Percentiles rank a stretch among this genome's conserved stretches.
Conservation (phyloP, 2,113 vertebrate genomes). For the Dromas ardeola region DNA sequence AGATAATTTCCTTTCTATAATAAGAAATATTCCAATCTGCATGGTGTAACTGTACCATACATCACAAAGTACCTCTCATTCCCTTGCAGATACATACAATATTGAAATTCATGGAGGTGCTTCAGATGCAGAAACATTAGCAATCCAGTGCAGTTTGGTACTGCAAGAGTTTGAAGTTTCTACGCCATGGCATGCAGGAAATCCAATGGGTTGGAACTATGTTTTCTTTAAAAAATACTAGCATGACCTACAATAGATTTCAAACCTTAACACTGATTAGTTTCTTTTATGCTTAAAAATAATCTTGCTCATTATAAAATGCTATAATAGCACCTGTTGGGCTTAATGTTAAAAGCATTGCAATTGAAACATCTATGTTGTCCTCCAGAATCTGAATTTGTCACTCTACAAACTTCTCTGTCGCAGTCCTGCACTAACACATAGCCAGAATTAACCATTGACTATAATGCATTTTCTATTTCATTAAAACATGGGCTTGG, state of each 20-base stretch:
- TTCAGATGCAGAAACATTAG: neutral
- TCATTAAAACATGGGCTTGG: neutral
- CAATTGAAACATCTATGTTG: neutral
- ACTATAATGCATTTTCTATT: neutral
- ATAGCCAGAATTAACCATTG: neutral
- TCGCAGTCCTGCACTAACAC: neutral
- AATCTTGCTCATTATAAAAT: neutral
- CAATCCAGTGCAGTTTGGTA: neutral
- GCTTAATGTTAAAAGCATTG: neutral
- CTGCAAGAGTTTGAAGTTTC: neutral
- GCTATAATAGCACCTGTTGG: neutral
- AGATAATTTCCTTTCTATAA: neutral
- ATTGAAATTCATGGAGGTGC: neutral
- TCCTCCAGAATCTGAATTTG: neutral
- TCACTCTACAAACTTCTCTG: neutral
- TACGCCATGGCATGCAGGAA: neutral
- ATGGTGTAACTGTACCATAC: neutral
- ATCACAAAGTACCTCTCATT: neutral
- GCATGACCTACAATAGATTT: neutral
- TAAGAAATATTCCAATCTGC: neutral
- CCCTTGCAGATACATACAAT: neutral
- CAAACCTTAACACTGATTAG: neutral
- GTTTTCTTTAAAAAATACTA: neutral
- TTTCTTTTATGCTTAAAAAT: neutral
- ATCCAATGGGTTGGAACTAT: neutral